phyloP scores from a whole-genome alignment of 1,140 invertebrate species.

The Drosophila obscura region DNA sequence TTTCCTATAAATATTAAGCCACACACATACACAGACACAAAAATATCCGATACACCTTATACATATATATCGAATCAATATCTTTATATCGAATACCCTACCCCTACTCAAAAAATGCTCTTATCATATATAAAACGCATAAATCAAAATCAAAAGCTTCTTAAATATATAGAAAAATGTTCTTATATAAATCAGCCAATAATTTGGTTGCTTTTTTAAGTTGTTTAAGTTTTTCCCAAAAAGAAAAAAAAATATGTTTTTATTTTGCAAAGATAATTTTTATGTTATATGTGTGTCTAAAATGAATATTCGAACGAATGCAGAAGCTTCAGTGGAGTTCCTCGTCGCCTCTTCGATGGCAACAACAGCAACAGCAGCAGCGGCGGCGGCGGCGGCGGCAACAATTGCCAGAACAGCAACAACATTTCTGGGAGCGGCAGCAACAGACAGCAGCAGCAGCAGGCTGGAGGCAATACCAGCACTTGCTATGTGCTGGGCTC shows the following conservation, averaged over 20 bases:
- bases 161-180: conserved; percentile 2
- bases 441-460: conserved; percentile 24
- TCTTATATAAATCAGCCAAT: conserved; percentile 1
- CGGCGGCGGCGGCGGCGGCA: background rate
- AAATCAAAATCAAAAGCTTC: conserved; percentile 45
- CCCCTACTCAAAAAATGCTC: conserved; percentile 3
- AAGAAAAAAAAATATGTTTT: conserved; percentile 55
- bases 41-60: conserved; percentile 8
- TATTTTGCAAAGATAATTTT: conserved; percentile 39
- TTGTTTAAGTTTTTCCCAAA: conserved; percentile 27
- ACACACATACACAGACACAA: conserved; percentile 16
- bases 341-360: conserved; percentile 79
- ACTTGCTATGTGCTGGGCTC: conserved; percentile 31
- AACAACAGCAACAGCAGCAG: conserved; percentile 47
- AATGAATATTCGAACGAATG: conserved; percentile 44
- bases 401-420: conserved; percentile 32
- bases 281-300: conserved; percentile 50
- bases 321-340: conserved; percentile 81
- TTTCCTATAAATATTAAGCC: background rate
- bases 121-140: conserved; percentile 39
- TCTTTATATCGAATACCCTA: background rate
- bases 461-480: conserved; percentile 14
- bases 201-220: conserved; percentile 9
- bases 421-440: conserved; percentile 19
- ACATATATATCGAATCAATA: conserved; percentile 3